Evolutionary conservation across 1,140 invertebrate genomes (phyloP).

Genomic region (Varroa destructor): DNA sequence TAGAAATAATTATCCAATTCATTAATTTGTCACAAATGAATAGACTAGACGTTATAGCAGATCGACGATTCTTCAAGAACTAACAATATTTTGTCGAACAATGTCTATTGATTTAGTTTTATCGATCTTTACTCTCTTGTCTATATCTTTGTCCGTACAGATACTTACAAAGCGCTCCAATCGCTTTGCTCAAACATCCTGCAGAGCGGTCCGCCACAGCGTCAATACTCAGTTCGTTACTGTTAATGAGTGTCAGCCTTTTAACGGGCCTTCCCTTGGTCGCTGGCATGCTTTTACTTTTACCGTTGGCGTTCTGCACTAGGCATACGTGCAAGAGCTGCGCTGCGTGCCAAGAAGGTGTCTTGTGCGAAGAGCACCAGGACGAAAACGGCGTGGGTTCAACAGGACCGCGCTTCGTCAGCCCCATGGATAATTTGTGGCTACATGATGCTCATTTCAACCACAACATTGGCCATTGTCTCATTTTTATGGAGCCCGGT

Average conservation of each 20-base stretch:
- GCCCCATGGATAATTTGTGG: constrained; percentile 43
- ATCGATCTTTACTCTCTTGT: too few species aligned
- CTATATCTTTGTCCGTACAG: neutral
- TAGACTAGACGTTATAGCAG: too few species aligned
- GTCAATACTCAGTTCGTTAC: constrained; percentile 19
- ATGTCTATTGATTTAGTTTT: too few species aligned
- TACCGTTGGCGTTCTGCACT: constrained; percentile 38
- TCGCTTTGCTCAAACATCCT: constrained; percentile 9
- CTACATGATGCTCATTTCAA: constrained; percentile 40
- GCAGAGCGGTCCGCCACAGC: constrained; percentile 18
- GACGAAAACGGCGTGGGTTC: constrained; percentile 27
- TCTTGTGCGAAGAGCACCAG: neutral
- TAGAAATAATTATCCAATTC: too few species aligned
- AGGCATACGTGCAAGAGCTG: constrained; percentile 36
- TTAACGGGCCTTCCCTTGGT: constrained; percentile 38
- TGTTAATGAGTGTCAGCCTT: constrained; percentile 31
- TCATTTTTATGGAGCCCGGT: constrained; percentile 45
- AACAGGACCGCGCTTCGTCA: constrained; percentile 36
- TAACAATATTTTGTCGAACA: too few species aligned
- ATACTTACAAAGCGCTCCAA: constrained; percentile 23
- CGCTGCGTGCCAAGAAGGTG: constrained; percentile 36
- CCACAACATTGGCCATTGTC: constrained; percentile 43
- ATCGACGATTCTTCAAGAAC: too few species aligned
- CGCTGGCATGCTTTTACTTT: constrained; percentile 35
- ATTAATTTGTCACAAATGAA: too few species aligned